Evolutionary conservation across 2,888 invertebrate species (phyloP), one percentile per base, ranked within the genome.

Genomic region (Ceramica pisi): DNA sequence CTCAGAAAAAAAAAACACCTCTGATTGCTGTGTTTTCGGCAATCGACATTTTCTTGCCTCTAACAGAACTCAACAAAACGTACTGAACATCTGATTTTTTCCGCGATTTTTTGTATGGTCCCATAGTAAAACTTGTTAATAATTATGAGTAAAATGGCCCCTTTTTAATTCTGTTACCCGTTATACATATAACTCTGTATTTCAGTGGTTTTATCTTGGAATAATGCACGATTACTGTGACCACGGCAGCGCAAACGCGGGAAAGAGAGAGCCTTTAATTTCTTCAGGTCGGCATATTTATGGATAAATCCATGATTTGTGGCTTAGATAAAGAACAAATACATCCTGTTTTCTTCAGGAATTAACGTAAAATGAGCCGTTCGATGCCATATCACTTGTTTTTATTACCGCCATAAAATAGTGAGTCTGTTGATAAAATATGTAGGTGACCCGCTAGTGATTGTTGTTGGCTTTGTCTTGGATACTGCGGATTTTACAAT

Each of bases 341-440:
- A 73, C 14, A n/a, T 64, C 63, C 50, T 77, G 62, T 64, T 77
- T 74, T 68, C 60, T 56, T 66, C 61, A 21, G 26, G 8, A 63
- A 80, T 64, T 55, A 56, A 56, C 68, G 61, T 80, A 68, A 80
- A 80, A 61, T 80, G 55, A 75, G 50, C 60, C 46, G 60, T 44
- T 66, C 26, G n/a, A 4, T 41, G 31, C 44, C 51, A 51, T 71
- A 71, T 76, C 71, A 67, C 63, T 56, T 77, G 48, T 14, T 79
- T 78, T 81, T 79, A 79, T 67, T 67, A 46, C 55, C 19, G 16
- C 7, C 60, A 64, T 79, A 81, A 79, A 76, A 67, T 64, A 31
- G 55, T 48, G 44, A 41, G 12, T 51, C 46, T 70, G 59, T 59
- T 46, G 77, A 76, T 70, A 59, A 63, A 60, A 70, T 76, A 66